Base-by-base conservation (phyloP, 2,113 vertebrate genomes). In the Corvus cornix region DNA sequence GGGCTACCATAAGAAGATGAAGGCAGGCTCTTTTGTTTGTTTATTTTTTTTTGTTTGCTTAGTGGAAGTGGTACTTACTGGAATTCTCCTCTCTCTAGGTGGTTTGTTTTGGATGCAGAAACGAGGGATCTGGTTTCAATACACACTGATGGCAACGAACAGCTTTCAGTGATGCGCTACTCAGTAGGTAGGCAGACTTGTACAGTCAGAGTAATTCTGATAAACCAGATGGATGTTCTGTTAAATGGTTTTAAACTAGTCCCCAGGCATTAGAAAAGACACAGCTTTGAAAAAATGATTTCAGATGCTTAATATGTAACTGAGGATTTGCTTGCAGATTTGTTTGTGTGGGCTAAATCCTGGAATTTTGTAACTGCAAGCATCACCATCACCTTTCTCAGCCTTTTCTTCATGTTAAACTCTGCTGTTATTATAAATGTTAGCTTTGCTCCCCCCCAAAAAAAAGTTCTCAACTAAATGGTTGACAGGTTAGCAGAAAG, bases 131-230 rank as follows among this genome's bases (percentile, higher is more conserved):
- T 99, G 94, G 99, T 99, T 76, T 99, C 98, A 56, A 99, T 99
- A 91, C 99, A 99, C 97, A 99, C 99, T 5, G 99, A 99, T 19
- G 99, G 99, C 56, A 99, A 99, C 1, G 99, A 99, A 11, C 99
- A 99, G 98, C 98, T 99, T 79, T 99, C 99, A 1, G 98, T 99
- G 95, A 99, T 99, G 99, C 99, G 99, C 95, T 99, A 99, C 97
- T 99, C 99, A 72, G 68, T 98, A 59, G 99, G 99, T 99, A 97
- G 95, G 99, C 81, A 86, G 30, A 75, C 46, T 52, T 76, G 11
- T 16, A 7, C 5, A 8, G 35, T 72, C 58, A 49, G 20, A 67
- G 21, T 44, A 56, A 67, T 39, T 84, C 62, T 35, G 49, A 79
- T 86, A 27, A 66, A 69, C 80, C 41, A 84, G 18, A 35, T 82